Conservation (phyloP, 2,888 invertebrate genomes). For the Ormyrus rosae region DNA sequence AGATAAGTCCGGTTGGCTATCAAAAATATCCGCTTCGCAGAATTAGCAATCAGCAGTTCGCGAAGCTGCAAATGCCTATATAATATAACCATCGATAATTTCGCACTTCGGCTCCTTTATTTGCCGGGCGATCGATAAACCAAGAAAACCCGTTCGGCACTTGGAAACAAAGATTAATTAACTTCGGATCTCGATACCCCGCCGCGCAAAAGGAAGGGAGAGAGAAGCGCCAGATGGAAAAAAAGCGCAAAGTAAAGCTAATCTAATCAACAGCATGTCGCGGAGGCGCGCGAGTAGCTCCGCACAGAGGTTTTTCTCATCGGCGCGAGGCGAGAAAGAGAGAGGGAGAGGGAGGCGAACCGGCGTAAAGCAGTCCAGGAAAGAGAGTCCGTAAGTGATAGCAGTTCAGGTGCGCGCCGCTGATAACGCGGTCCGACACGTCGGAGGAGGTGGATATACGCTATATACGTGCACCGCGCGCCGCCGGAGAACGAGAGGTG, state of each 20-base stretch:
- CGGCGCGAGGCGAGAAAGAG: not conserved
- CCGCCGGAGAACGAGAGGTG: not conserved
- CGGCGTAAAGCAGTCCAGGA: not conserved
- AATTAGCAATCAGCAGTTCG: constrained; percentile 6
- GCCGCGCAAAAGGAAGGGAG: not conserved
- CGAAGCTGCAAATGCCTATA: not conserved
- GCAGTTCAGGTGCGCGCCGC: constrained; percentile 8
- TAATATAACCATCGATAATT: constrained; percentile 29
- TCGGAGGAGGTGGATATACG: constrained; percentile 2
- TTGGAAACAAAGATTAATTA: constrained; percentile 44
- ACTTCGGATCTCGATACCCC: constrained; percentile 25
- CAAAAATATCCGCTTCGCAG: not conserved
- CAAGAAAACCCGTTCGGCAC: constrained; percentile 12
- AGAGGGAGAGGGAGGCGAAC: not conserved
- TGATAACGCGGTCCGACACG: constrained; percentile 13
- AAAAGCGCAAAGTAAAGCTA: not conserved
- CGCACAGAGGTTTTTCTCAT: constrained; percentile 28
- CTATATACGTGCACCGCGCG: not conserved
- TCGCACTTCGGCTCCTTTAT: not conserved
- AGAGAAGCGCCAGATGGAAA: not conserved
- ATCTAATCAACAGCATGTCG: constrained; percentile 36
- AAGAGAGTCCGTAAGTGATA: constrained; percentile 5
- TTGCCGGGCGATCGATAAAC: constrained; percentile 17
- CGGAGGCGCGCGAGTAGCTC: not conserved
- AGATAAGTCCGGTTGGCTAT: too few species aligned